A percentile compares a stretch with the other conserved stretches of the same genome.
Conservation (phyloP, 2,888 invertebrate genomes). For the Oxystoma pomonae region DNA sequence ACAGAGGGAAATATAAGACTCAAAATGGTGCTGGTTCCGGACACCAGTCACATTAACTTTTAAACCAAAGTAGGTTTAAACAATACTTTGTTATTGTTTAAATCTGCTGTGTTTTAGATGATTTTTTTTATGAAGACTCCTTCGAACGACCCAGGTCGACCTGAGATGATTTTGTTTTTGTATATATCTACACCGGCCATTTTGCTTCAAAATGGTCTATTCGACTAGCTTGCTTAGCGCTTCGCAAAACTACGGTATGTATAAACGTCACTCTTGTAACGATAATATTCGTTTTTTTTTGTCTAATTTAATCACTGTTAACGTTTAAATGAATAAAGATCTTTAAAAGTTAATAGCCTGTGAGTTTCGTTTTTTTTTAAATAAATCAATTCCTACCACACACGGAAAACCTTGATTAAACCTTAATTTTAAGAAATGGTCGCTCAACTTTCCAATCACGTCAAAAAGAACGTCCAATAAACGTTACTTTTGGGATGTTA, state of each 20-base stretch:
- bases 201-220: slow-evolving; percentile 29
- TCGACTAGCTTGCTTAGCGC: slow-evolving; percentile 26
- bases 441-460: no score
- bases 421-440: no score
- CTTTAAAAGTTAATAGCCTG: no score
- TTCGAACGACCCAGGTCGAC: slow-evolving; percentile 45
- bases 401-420: no score
- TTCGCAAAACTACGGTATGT: slow-evolving; percentile 14
- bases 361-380: no score
- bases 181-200: slow-evolving; percentile 46
- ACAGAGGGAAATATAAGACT: slow-evolving; percentile 33
- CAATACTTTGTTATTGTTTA: slow-evolving; percentile 26
- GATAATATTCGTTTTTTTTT: not conserved
- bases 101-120: not conserved
- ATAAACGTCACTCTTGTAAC: not conserved
- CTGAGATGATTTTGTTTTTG: slow-evolving; percentile 42
- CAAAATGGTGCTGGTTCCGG: slow-evolving; percentile 34
- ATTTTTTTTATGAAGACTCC: slow-evolving; percentile 8
- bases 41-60: slow-evolving; percentile 11
- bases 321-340: not conserved
- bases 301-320: slow-evolving; percentile 2
- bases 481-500: no score
- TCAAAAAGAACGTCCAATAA: no score
- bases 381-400: no score
- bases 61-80: not conserved